These are phyloP conservation scores for Ianthella basta DNA, from an alignment of 37 sponge, comb jelly and placozoan genomes.

Conservation along the genomic window DNA sequence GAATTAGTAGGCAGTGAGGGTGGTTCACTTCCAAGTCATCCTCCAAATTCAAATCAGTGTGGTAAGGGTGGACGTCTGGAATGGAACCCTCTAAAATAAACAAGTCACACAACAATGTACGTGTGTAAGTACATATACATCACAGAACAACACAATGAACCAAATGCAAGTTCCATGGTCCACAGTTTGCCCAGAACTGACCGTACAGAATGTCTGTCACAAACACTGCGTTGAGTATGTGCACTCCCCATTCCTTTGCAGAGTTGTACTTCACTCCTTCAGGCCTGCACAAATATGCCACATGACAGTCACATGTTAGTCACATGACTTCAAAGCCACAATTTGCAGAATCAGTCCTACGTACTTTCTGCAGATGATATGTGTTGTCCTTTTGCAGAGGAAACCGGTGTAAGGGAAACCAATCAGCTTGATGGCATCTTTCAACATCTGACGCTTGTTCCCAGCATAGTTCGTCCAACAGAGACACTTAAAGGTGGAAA, in stretches of 20 bases:
- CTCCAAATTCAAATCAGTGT: neutral
- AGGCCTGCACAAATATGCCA: conserved; percentile 42
- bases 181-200: conserved; percentile 7
- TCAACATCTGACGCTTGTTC: conserved; percentile 74
- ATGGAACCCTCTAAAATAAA: conserved; percentile 19
- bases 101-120: neutral
- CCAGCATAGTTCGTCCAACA: conserved; percentile 82
- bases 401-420: conserved; percentile 88
- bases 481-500: neutral
- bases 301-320: neutral
- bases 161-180: neutral
- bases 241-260: conserved; percentile 86
- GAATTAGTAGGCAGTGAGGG: conserved; percentile 7
- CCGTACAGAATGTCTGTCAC: conserved; percentile 79
- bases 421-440: conserved; percentile 78
- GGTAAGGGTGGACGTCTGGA: conserved; percentile 11
- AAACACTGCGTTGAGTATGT: conserved; percentile 74
- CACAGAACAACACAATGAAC: too few species aligned
- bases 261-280: conserved; percentile 86
- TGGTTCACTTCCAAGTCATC: conserved; percentile 23
- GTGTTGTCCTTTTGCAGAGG: conserved; percentile 72
- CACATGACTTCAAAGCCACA: neutral
- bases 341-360: neutral
- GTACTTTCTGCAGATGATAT: conserved; percentile 71
- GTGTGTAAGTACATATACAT: neutral